Conservation (phyloP, 1,140 invertebrate genomes). For the Nasonia longicornis region DNA sequence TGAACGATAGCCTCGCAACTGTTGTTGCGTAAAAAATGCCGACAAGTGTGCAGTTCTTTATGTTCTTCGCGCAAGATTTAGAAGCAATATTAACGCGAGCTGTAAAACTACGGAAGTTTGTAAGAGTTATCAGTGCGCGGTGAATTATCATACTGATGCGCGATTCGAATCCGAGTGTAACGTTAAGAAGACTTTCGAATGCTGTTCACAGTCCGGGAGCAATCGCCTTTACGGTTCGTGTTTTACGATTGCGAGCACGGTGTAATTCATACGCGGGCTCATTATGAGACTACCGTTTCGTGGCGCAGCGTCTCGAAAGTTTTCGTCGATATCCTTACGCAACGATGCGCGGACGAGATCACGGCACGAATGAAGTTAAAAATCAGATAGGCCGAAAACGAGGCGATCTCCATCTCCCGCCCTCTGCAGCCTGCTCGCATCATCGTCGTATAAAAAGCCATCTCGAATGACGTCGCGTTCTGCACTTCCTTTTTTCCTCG, state of each 20-base stretch:
- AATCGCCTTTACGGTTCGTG: not conserved
- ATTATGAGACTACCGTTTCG: not conserved
- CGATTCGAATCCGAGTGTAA: conserved; percentile 11
- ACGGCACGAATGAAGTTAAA: not conserved
- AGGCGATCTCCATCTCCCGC: not conserved
- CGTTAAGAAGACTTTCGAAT: conserved; percentile 2
- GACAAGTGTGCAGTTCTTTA: not conserved
- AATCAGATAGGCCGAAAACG: not conserved
- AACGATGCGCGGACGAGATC: not conserved
- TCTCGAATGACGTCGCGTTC: not conserved
- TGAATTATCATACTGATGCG: conserved; percentile 19
- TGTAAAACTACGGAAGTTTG: conserved; percentile 30
- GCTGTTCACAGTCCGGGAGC: not conserved
- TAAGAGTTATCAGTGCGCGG: not conserved
- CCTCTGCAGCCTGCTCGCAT: not conserved
- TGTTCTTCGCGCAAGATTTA: conserved; percentile 7
- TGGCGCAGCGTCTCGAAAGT: not conserved
- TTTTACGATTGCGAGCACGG: not conserved
- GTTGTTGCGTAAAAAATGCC: not conserved
- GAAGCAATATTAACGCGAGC: conserved; percentile 24
- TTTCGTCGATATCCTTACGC: not conserved
- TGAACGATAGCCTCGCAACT: not conserved
- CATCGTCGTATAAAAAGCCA: not conserved
- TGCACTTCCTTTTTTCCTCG: conserved; percentile 17
- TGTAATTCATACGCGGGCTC: not conserved